Conservation (phyloP, 2,797 vertebrate genomes). For the Clarias platycephalus region DNA sequence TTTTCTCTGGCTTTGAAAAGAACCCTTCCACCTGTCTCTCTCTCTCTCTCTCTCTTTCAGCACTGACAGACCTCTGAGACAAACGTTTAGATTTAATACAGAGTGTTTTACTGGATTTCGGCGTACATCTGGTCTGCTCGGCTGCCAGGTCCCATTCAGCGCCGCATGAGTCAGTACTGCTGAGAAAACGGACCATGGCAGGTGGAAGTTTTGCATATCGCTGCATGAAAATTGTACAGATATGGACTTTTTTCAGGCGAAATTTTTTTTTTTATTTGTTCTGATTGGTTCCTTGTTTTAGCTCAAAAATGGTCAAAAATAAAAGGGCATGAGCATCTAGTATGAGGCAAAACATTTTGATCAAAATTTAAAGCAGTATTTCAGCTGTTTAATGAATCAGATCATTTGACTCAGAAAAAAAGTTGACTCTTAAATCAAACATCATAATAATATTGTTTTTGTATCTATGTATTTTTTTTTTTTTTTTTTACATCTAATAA, state of each 20-base stretch:
- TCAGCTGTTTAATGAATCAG: not conserved
- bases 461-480: not conserved
- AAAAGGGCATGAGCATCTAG: too few species aligned
- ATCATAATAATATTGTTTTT: not conserved
- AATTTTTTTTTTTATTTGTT: not conserved
- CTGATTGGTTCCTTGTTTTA: not conserved
- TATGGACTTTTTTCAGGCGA: not conserved
- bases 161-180: not conserved
- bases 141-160: constrained; percentile 19
- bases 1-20: constrained; percentile 8
- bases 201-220: constrained; percentile 4
- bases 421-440: not conserved
- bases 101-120: not conserved
- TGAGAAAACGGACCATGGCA: not conserved
- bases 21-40: not conserved
- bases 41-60: not conserved
- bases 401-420: not conserved
- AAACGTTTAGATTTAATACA: not conserved
- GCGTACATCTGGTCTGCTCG: constrained; percentile 22
- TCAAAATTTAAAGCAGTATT: not conserved
- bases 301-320: not conserved
- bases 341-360: not conserved
- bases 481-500: not conserved
- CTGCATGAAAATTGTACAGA: not conserved
- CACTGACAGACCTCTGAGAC: not conserved